Evolutionary conservation across 2,797 vertebrate genomes (phyloP).

Genomic region (Sebastes matsubarae): DNA sequence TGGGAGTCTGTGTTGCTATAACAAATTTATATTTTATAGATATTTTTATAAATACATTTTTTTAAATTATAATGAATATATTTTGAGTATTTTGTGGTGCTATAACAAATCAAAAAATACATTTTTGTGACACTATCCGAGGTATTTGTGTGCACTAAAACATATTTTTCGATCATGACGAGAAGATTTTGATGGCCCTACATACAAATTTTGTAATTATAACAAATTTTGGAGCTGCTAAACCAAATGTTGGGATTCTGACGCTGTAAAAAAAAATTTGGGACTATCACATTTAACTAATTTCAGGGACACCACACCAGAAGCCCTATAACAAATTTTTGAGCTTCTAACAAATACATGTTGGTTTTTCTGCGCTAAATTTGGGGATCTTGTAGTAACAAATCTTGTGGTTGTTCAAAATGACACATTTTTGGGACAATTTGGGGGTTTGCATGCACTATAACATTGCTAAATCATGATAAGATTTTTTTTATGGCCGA

Average conservation of each 20-base stretch:
- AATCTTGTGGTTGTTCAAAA: fast-evolving
- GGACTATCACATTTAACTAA: not conserved
- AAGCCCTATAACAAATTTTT: too few relatives aligned
- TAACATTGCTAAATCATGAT: not conserved
- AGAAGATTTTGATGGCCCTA: not conserved
- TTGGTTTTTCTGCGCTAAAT: not conserved
- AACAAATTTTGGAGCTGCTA: not conserved
- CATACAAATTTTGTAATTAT: not conserved
- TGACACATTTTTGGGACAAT: not conserved
- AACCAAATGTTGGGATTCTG: not conserved
- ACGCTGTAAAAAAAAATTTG: not conserved
- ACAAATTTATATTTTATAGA: not conserved
- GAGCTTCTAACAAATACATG: too few relatives aligned
- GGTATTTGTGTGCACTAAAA: not conserved
- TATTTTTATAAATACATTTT: too few relatives aligned
- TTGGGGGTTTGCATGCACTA: not conserved
- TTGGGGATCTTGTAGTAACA: not conserved
- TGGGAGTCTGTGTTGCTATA: not conserved
- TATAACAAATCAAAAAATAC: not conserved
- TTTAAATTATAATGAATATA: not conserved
- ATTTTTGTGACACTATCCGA: not conserved
- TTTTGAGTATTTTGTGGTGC: not conserved
- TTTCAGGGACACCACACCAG: not conserved
- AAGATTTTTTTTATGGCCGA: too few relatives aligned
- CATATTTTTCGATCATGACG: not conserved